Conservation (phyloP, 2,888 invertebrate genomes). For the Microchrysa polita region DNA sequence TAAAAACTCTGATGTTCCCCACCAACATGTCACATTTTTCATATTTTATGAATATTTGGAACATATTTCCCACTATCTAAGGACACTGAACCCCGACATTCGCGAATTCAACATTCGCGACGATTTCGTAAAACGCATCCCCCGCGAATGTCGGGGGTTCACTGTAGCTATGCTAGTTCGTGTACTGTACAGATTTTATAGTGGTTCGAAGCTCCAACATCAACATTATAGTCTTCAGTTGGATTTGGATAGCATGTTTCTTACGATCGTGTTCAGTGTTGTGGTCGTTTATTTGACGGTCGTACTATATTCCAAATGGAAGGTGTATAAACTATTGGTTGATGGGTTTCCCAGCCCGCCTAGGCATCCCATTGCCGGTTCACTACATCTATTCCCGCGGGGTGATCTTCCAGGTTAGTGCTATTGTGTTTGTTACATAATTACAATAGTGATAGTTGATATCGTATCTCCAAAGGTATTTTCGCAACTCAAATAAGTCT, state of each 20-base stretch:
- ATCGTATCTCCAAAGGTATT: slow-evolving; percentile 4
- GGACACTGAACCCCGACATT: no score
- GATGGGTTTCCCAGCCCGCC: not conserved
- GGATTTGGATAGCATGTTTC: not conserved
- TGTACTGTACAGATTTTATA: no score
- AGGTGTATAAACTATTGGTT: not conserved
- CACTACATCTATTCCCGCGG: not conserved
- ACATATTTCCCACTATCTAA: no score
- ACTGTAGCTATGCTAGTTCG: no score
- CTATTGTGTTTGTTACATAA: not conserved
- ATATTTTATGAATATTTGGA: no score
- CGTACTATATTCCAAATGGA: not conserved
- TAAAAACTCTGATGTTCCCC: no score
- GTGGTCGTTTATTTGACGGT: not conserved
- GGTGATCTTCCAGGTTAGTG: slow-evolving; percentile 10
- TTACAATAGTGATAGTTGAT: not conserved
- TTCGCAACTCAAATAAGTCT: not conserved
- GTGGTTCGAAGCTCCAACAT: no score
- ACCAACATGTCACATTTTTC: no score
- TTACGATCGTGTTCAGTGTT: not conserved
- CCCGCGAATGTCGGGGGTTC: no score
- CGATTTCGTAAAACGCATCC: no score
- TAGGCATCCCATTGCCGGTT: not conserved
- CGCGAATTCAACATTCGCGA: no score
- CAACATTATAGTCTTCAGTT: no score